These are phyloP conservation scores for Euglossa dilemma DNA, from an alignment of 1,140 invertebrate genomes.

Conservation along the genomic window DNA sequence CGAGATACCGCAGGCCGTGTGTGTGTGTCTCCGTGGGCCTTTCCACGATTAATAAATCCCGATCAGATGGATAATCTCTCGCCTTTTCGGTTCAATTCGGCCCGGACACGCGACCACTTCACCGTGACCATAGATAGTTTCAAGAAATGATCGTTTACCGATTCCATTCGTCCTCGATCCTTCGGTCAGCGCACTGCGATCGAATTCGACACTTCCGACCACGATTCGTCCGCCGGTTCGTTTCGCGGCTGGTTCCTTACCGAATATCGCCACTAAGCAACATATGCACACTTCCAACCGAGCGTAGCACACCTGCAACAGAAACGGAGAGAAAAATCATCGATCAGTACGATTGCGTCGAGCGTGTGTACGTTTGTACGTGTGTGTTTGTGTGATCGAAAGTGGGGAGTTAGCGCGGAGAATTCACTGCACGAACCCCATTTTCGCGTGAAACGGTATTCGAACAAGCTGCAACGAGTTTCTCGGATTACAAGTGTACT, in stretches of 20 bases:
- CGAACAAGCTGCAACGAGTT: conserved; percentile 30
- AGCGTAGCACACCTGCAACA: conserved; percentile 58
- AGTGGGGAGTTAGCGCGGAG: background rate
- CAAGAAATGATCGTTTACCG: conserved; percentile 1
- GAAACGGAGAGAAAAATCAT: conserved; percentile 38
- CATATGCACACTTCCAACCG: conserved; percentile 50
- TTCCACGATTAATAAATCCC: too few species aligned
- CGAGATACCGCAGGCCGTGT: too few species aligned
- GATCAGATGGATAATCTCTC: background rate
- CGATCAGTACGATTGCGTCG: background rate
- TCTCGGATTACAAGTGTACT: conserved; percentile 37
- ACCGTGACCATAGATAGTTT: background rate
- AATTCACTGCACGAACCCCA: conserved; percentile 17
- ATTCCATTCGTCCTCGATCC: background rate
- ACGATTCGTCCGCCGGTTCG: background rate
- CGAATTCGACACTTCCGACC: conserved; percentile 15
- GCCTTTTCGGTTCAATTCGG: too few species aligned
- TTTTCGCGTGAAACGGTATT: conserved; percentile 32
- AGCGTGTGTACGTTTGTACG: too few species aligned
- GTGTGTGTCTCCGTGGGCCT: too few species aligned
- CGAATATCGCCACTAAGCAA: conserved; percentile 51
- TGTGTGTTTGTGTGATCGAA: too few species aligned
- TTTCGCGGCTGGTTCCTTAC: conserved; percentile 45
- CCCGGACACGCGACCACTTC: background rate
- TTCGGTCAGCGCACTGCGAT: background rate